Evolutionary conservation across 2,888 invertebrate genomes (phyloP), one percentile per base, ranked within the genome.

Genomic region (Crepidodera aurea): DNA sequence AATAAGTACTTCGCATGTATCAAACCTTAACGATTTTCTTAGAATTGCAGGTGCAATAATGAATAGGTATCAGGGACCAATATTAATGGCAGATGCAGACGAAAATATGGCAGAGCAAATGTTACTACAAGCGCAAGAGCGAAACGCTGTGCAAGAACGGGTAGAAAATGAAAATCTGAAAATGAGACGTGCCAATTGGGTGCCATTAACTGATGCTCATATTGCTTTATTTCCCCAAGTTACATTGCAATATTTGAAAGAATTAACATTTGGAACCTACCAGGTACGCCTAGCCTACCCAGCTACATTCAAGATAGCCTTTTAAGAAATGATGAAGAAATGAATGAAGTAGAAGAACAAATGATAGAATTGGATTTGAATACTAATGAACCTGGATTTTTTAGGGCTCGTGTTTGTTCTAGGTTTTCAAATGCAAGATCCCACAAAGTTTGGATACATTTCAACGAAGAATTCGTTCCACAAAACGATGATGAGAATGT

Each of bases 11-110:
- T 25, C 27, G 2, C 48, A 48, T 32, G 32, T 32, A 7, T n/a
- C 32, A 32, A 32, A 32, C n/a, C n/a, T 32, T 10, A 32, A n/a
- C 32, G 37, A 51, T 32, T 51, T 51, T 32, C 34, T 51, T 16
- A 12, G 32, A 1, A 51, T 32, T 37, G 32, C 51, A 6, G 51
- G 51, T 16, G 34, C 18, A 32, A 50, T 50, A n/a, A 50, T 50
- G 12, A 50, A 50, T 25, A n/a, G n/a, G 32, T 32, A n/a, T 32
- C 8, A 32, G n/a, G 32, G n/a, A 32, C 32, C n/a, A n/a, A 12
- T 18, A 8, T 8, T 51, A 51, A 34, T 51, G 32, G 1, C 32
- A 34, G 16, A 51, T 51, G 51, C 51, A 32, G n/a, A 16, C 18
- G n/a, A 10, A 32, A n/a, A 7, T n/a, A 4, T 51, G n/a, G 51